Conservation (phyloP, 2,888 invertebrate species). For the Phortica magna region DNA sequence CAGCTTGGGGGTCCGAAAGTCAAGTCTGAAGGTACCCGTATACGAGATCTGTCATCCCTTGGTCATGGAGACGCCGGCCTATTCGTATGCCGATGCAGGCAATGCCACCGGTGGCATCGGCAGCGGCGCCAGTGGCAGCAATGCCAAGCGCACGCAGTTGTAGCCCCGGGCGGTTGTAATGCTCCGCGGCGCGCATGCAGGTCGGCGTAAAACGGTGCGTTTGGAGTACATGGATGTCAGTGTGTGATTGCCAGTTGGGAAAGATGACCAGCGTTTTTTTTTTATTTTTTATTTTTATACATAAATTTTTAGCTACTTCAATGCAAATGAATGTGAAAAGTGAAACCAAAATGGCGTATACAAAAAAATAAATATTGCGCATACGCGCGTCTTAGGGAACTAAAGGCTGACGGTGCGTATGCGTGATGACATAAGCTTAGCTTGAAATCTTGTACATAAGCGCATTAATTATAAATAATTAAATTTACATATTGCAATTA, state of each 20-base stretch:
- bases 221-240: conserved; percentile 64
- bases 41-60: conserved; percentile 78
- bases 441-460: background rate
- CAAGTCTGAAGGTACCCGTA: conserved; percentile 75
- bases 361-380: background rate
- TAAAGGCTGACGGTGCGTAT: background rate
- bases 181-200: conserved; percentile 47
- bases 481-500: background rate
- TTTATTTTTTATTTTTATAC: too few species aligned
- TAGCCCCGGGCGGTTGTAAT: conserved; percentile 65
- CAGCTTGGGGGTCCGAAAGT: conserved; percentile 75
- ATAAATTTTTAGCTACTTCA: background rate
- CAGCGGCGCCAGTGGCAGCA: conserved; percentile 37
- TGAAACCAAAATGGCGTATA: background rate
- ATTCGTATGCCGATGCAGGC: conserved; percentile 67
- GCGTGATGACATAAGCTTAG: too few species aligned
- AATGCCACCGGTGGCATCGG: conserved; percentile 43
- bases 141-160: conserved; percentile 65
- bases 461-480: background rate
- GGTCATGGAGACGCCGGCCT: conserved; percentile 77
- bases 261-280: background rate
- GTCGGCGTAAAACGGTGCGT: conserved; percentile 59
- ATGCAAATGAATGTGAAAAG: background rate
- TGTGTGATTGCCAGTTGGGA: conserved; percentile 45
- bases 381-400: conserved; percentile 9